These are phyloP conservation scores for Machaerirhynchus nigripectus DNA, from an alignment of 2,113 vertebrate genomes.

Conservation along the genomic window DNA sequence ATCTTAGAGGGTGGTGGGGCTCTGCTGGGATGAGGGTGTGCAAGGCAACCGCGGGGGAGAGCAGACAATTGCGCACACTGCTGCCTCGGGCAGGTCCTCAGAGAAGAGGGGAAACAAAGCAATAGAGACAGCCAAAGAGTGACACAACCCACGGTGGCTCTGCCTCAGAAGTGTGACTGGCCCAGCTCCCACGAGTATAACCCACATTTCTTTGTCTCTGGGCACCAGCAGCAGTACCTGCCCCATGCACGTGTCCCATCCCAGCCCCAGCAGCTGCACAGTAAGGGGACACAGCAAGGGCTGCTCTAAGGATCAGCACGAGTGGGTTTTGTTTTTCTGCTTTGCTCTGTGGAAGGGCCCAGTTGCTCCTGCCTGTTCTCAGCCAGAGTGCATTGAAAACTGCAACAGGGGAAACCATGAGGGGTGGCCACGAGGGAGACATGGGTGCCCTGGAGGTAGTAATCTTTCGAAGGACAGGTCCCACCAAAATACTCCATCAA, in stretches of 20 bases:
- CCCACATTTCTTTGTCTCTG: not conserved
- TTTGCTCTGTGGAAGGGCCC: not conserved
- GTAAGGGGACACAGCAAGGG: not conserved
- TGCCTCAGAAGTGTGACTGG: not conserved
- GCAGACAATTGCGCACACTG: not conserved
- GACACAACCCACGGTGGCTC: fast-evolving
- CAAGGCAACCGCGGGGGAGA: not conserved
- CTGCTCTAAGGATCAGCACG: not conserved
- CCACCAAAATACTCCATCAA: not conserved
- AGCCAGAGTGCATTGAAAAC: not conserved
- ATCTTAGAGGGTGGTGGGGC: not conserved
- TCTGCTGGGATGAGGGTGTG: not conserved
- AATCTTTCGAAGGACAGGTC: not conserved
- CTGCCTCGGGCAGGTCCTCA: fast-evolving
- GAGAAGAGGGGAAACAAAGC: not conserved
- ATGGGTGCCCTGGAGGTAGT: not conserved
- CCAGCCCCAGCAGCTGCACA: not conserved
- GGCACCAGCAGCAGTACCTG: not conserved
- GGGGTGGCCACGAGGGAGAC: not conserved
- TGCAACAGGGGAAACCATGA: not conserved
- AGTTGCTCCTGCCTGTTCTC: not conserved
- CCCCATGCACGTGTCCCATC: fast-evolving
- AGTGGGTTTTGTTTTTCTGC: not conserved
- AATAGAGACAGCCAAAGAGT: not conserved
- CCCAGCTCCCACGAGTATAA: not conserved